Percentiles rank a stretch among this genome's conserved stretches.
Evolutionary conservation across 1,140 invertebrate species (phyloP).

Genomic region (Bilobella aurantiaca): DNA sequence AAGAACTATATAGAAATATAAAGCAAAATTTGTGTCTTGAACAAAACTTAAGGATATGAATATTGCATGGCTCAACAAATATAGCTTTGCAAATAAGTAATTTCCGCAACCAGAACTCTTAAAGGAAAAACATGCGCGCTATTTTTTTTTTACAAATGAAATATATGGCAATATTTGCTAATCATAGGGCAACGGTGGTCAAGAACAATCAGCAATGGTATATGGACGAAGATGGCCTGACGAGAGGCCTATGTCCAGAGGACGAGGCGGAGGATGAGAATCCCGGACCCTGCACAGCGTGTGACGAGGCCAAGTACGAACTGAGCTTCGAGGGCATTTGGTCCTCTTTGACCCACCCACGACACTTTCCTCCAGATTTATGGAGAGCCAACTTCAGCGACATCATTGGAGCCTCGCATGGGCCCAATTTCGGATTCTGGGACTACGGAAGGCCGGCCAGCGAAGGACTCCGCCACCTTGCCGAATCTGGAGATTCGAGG

Average conservation of each 20-base stretch:
- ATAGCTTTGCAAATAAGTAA: no score
- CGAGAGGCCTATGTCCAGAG: slow-evolving; percentile 67
- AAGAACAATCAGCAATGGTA: slow-evolving; percentile 74
- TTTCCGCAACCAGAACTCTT: no score
- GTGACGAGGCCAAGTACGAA: slow-evolving; percentile 81
- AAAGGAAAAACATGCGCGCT: no score
- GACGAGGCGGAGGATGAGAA: slow-evolving; percentile 44
- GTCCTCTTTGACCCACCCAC: slow-evolving; percentile 91
- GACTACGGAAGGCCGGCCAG: slow-evolving; percentile 78
- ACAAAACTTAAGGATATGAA: no score
- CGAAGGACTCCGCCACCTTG: slow-evolving; percentile 83
- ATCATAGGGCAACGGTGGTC: slow-evolving; percentile 70
- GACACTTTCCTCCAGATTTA: slow-evolving; percentile 78
- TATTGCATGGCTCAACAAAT: no score
- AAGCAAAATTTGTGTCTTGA: no score
- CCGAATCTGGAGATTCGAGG: slow-evolving; percentile 84
- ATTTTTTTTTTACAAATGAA: no score
- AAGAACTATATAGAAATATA: neutral
- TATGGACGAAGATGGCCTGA: slow-evolving; percentile 75
- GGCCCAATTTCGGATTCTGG: slow-evolving; percentile 85
- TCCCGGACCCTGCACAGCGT: slow-evolving; percentile 61
- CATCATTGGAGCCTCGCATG: slow-evolving; percentile 90
- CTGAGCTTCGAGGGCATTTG: slow-evolving; percentile 90
- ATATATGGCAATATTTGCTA: no score
- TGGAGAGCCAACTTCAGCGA: slow-evolving; percentile 97